Conservation (phyloP, 2,113 vertebrate species). For the Meles meles region DNA sequence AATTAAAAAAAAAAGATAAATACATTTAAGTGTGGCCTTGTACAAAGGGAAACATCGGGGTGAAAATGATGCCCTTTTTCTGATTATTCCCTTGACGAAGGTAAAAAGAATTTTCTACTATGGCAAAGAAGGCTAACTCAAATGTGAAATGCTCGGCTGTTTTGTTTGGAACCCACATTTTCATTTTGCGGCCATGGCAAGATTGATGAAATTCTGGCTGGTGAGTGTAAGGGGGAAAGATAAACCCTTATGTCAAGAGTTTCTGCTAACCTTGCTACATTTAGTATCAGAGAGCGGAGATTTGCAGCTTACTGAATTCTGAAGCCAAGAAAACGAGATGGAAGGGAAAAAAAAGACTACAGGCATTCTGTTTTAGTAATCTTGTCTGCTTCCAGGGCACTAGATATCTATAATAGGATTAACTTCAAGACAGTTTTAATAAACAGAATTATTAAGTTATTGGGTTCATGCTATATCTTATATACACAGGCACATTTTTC, state of each 20-base stretch:
- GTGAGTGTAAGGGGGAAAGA: neutral
- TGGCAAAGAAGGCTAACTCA: neutral
- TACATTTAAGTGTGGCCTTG: too few relatives aligned
- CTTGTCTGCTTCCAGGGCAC: conserved; percentile 74
- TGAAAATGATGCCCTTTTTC: neutral
- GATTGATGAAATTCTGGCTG: conserved; percentile 41
- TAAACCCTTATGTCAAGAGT: conserved; percentile 6
- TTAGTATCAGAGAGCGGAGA: neutral
- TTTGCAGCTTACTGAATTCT: conserved; percentile 18
- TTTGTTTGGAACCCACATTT: neutral
- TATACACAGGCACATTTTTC: conserved; percentile 68
- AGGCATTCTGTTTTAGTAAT: conserved; percentile 71
- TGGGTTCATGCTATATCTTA: conserved; percentile 70
- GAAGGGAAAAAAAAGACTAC: conserved; percentile 47
- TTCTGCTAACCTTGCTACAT: conserved; percentile 33
- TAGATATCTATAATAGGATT: conserved; percentile 80
- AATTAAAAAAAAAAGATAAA: too few relatives aligned
- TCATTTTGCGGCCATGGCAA: conserved; percentile 10
- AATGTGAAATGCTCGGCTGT: neutral
- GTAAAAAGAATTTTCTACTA: neutral
- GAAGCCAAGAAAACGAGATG: conserved; percentile 34
- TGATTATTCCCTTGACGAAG: neutral
- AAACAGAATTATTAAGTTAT: conserved; percentile 78
- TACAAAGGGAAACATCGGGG: neutral
- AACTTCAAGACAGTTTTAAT: conserved; percentile 80